Conservation (phyloP, 2,113 vertebrate species). For the Esox niger region DNA sequence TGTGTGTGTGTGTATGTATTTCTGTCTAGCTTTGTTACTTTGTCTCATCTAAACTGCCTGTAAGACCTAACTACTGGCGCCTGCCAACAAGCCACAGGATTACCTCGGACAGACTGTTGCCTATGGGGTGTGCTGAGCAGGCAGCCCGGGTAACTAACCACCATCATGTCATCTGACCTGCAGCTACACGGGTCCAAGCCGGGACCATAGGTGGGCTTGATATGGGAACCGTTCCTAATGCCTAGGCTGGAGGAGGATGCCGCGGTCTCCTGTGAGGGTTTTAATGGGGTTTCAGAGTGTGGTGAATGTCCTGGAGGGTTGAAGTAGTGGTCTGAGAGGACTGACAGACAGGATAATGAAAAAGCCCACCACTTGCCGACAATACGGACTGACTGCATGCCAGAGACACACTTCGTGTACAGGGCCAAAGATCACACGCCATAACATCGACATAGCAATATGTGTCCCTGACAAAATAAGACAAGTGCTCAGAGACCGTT, state of each 20-base stretch:
- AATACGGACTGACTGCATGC: not conserved
- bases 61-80: not conserved
- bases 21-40: not conserved
- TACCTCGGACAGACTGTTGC: not conserved
- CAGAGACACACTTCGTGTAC: no score
- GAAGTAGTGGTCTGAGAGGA: not conserved
- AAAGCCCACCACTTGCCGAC: not conserved
- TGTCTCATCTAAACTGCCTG: not conserved
- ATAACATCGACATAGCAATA: not conserved
- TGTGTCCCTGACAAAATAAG: not conserved
- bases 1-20: not conserved
- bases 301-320: conserved; percentile 1
- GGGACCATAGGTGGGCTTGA: not conserved
- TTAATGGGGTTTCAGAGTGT: not conserved
- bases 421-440: not conserved
- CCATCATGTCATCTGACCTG: not conserved
- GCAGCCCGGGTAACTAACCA: not conserved
- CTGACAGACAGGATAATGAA: not conserved
- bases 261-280: not conserved
- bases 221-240: not conserved
- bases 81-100: not conserved
- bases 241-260: not conserved
- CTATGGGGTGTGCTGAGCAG: not conserved
- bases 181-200: not conserved
- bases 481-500: not conserved